phyloP scores from a whole-genome alignment of 2,113 vertebrate genomes.

The Equus quagga region DNA sequence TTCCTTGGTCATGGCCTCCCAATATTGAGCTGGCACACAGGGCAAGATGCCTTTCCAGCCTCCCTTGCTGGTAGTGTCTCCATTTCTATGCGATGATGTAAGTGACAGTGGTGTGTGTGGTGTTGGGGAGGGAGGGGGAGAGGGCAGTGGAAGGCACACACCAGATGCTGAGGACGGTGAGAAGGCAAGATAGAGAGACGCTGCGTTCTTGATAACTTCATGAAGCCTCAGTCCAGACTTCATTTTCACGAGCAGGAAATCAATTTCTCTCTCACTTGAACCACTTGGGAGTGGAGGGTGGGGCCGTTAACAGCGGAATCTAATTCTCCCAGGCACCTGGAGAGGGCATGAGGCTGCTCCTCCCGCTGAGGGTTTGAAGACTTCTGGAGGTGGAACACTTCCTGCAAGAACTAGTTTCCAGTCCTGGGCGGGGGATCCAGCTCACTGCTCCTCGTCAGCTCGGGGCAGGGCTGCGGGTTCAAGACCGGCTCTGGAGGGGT shows the following conservation, averaged over 20 bases:
- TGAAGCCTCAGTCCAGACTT: not conserved
- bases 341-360: not conserved
- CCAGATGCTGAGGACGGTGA: not conserved
- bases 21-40: not conserved
- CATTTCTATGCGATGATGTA: too few relatives aligned
- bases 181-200: not conserved
- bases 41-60: not conserved
- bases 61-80: not conserved
- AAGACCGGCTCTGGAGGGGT: not conserved
- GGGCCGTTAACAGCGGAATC: not conserved
- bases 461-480: not conserved
- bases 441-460: not conserved
- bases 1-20: not conserved
- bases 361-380: not conserved
- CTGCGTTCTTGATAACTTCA: not conserved
- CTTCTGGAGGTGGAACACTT: not conserved
- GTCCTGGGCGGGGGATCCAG: not conserved
- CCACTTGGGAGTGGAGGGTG: not conserved
- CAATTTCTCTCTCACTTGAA: conserved; percentile 38
- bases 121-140: too few relatives aligned
- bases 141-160: fast-evolving
- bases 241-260: not conserved
- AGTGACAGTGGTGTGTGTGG: not conserved
- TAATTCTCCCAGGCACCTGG: not conserved
- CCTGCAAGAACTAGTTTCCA: not conserved